These are phyloP conservation scores for Colletes collaris DNA, from an alignment of 2,888 invertebrate genomes.

Conservation along the genomic window DNA sequence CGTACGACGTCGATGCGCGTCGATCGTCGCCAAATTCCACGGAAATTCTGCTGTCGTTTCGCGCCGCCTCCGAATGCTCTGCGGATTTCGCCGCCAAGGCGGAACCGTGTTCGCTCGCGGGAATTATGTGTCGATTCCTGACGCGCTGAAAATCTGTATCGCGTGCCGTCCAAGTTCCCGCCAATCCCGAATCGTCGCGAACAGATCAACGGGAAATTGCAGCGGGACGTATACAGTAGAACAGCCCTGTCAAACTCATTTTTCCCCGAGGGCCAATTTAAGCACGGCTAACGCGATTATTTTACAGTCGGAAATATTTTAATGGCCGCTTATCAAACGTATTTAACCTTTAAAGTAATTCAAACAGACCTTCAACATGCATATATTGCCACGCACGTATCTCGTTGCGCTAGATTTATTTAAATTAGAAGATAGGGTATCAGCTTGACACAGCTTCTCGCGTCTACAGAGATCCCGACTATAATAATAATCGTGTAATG, in stretches of 20 bases:
- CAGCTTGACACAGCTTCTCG: not conserved
- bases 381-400: not conserved
- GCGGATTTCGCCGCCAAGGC: slow-evolving; percentile 51
- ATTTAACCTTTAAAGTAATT: too few species aligned
- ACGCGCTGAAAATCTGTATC: slow-evolving; percentile 11
- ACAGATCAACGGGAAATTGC: slow-evolving; percentile 23
- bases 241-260: too few species aligned
- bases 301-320: too few species aligned
- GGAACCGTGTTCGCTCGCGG: slow-evolving; percentile 37
- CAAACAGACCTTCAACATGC: too few species aligned
- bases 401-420: not conserved
- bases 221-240: not conserved
- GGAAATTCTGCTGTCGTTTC: slow-evolving; percentile 60
- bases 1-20: slow-evolving; percentile 53
- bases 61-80: slow-evolving; percentile 35
- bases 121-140: slow-evolving; percentile 61
- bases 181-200: slow-evolving; percentile 38
- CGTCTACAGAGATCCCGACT: too few species aligned
- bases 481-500: too few species aligned
- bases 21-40: slow-evolving; percentile 61
- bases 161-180: not conserved
- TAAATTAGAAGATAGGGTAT: not conserved
- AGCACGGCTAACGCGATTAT: too few species aligned
- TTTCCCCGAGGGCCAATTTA: too few species aligned
- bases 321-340: too few species aligned